Conservation (phyloP, 2,888 invertebrate species). For the Adela reaumurella region DNA sequence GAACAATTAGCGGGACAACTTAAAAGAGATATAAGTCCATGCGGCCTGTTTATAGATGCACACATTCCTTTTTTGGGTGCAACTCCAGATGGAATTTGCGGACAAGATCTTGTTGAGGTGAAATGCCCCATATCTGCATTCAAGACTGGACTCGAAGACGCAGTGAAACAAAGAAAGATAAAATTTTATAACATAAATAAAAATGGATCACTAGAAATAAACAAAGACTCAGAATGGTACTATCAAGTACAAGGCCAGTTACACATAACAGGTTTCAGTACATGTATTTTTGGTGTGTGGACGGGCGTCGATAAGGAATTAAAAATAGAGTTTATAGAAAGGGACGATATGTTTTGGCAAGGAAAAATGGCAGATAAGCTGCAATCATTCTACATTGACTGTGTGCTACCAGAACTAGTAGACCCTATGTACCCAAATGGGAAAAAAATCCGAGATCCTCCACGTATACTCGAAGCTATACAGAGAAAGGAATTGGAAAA, state of each 20-base stretch:
- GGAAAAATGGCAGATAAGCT: no score
- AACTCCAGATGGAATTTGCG: slow-evolving; percentile 3
- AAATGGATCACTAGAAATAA: not conserved
- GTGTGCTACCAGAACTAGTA: no score
- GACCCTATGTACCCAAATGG: no score
- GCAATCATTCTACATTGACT: no score
- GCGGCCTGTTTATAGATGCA: slow-evolving; percentile 6
- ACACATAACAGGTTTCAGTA: slow-evolving; percentile 1
- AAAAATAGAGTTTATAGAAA: slow-evolving; percentile 1
- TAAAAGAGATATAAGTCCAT: slow-evolving; percentile 3
- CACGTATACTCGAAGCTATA: no score
- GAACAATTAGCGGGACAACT: slow-evolving; percentile 3
- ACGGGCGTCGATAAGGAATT: not conserved
- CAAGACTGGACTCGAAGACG: not conserved
- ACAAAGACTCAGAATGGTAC: slow-evolving; percentile 2
- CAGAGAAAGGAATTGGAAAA: no score
- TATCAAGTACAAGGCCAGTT: slow-evolving; percentile 5
- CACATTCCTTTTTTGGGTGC: slow-evolving; percentile 4
- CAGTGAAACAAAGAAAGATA: not conserved
- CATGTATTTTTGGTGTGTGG: slow-evolving; percentile 4
- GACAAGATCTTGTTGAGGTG: slow-evolving; percentile 3
- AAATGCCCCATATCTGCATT: slow-evolving; percentile 4
- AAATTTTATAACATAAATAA: not conserved
- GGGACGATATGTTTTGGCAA: not conserved
- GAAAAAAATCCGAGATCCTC: no score